Base-by-base conservation (phyloP, 1,140 invertebrate genomes). In the Papilio helenus region DNA sequence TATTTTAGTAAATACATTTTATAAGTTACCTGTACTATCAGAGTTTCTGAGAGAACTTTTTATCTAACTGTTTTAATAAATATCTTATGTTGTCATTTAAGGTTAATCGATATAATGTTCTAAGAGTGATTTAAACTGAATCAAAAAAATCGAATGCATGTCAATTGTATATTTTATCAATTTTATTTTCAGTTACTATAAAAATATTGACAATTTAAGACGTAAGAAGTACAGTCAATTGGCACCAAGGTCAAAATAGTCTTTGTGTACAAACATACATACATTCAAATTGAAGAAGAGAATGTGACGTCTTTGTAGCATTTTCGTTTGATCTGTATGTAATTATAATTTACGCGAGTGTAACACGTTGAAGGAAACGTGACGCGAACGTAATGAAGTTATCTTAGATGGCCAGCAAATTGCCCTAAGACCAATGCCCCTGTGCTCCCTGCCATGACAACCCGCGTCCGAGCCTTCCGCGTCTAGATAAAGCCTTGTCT, bases 391-490 rank as follows among this genome's bases (percentile, higher is more conserved):
- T 77, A 77, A 77, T 77, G 29, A 76, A 58, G 58, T 77, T 77
- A 77, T n/a, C 91, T 92, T 87, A 91, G 91, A 72, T 93, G 91
- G 86, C 81, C 87, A 84, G 85, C 89, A 90, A 92, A 93, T 93
- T 92, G 83, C 88, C 87, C 84, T 83, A 71, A 89, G 92, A 92
- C 90, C 90, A 89, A 88, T 92, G 92, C 90, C 91, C 90, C 84
- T 65, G 86, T 90, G 90, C 86, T 88, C 89, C 82, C 83, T 89
- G 88, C 87, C 87, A 91, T 89, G 88, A 93, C 91, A 89, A 73
- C 82, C 86, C 86, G 88, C 89, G 92, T 92, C 92, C 92, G 82
- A 89, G 81, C 78, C 85, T 93, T 93, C 92, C 90, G 88, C 78
- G 84, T 89, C 74, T 74, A 84, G 82, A 86, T 87, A 83, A 81